Percentiles rank a stretch among this genome's conserved stretches.
These are phyloP conservation scores for Psococerastis gibbosa DNA, from an alignment of 2,888 invertebrate species.

Conservation along the genomic window DNA sequence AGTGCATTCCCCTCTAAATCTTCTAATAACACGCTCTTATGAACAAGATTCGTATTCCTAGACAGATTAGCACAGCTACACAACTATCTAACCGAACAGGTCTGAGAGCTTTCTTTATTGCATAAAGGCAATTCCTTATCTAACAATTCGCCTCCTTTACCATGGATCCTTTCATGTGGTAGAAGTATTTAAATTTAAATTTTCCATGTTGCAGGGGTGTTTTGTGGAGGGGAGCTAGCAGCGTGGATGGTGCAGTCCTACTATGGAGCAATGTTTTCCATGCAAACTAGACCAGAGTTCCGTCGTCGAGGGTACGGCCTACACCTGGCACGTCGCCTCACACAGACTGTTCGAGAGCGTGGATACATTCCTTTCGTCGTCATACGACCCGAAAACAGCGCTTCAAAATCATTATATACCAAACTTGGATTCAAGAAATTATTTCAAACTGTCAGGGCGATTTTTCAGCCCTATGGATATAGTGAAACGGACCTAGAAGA, in stretches of 20 bases:
- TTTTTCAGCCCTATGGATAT: conserved; percentile 44
- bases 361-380: conserved; percentile 74
- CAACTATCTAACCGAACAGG: too few species aligned
- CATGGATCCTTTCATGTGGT: too few species aligned
- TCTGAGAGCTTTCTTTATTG: too few species aligned
- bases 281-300: conserved; percentile 67
- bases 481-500: conserved; percentile 16
- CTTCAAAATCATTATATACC: conserved; percentile 62
- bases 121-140: too few species aligned
- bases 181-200: too few species aligned
- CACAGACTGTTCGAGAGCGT: conserved; percentile 41
- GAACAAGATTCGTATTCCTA: too few species aligned
- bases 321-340: conserved; percentile 46
- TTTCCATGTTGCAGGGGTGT: conserved; percentile 31
- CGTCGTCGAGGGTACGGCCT: conserved; percentile 53
- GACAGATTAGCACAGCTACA: too few species aligned
- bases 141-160: too few species aligned
- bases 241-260: conserved; percentile 87
- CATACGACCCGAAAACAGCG: conserved; percentile 71
- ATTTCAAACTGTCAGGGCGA: conserved; percentile 63
- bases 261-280: conserved; percentile 82
- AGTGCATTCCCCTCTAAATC: too few species aligned
- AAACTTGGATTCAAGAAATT: conserved; percentile 66
- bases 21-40: too few species aligned
- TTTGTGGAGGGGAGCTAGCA: conserved; percentile 51